These are phyloP conservation scores for Maccullochella peelii DNA, from an alignment of 2,113 vertebrate species.

Conservation along the genomic window DNA sequence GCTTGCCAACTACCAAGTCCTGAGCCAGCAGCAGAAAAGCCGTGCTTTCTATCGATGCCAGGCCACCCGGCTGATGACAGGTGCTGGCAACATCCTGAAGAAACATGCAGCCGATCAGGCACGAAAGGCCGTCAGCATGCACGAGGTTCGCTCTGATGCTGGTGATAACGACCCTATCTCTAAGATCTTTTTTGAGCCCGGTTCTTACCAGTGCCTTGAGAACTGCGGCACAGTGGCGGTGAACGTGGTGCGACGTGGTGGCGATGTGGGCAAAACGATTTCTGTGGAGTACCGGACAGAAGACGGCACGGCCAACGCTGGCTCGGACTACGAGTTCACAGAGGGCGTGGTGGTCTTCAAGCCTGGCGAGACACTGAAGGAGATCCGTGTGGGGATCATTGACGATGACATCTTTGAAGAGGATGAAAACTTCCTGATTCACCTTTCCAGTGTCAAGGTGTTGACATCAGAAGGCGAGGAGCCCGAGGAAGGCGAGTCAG, in stretches of 20 bases:
- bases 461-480: slow-evolving; percentile 85
- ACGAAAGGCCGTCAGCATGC: slow-evolving; percentile 97
- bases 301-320: slow-evolving; percentile 96
- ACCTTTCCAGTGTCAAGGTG: slow-evolving; percentile 92
- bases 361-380: slow-evolving; percentile 93
- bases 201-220: slow-evolving; percentile 97
- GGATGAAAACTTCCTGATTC: slow-evolving; percentile 98
- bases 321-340: slow-evolving; percentile 98
- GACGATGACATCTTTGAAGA: slow-evolving; percentile 99
- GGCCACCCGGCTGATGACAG: slow-evolving; percentile 97
- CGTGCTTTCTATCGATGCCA: slow-evolving; percentile 98
- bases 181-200: slow-evolving; percentile 95
- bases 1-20: slow-evolving; percentile 98
- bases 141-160: slow-evolving; percentile 91
- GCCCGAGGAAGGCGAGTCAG: slow-evolving; percentile 71
- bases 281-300: slow-evolving; percentile 96
- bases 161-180: slow-evolving; percentile 92
- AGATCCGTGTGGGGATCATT: slow-evolving; percentile 96
- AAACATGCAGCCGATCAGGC: slow-evolving; percentile 98
- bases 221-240: slow-evolving; percentile 97
- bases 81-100: slow-evolving; percentile 98
- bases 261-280: slow-evolving; percentile 90
- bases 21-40: slow-evolving; percentile 99
- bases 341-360: slow-evolving; percentile 97
- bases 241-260: slow-evolving; percentile 91